These are phyloP conservation scores for Drosophila malerkotliana DNA, from an alignment of 1,140 invertebrate genomes.

Conservation along the genomic window DNA sequence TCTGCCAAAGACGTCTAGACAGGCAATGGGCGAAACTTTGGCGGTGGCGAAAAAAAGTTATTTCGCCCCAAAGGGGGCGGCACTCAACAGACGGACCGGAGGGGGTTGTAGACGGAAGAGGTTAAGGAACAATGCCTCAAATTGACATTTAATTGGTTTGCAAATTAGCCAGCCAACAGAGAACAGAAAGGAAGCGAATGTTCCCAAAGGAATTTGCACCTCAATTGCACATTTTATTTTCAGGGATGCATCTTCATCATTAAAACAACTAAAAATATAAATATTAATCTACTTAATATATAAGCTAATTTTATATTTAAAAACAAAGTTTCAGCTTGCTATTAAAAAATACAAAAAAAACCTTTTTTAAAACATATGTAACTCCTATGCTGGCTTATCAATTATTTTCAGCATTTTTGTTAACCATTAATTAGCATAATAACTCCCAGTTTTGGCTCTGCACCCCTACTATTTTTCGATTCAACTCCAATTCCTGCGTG, in stretches of 20 bases:
- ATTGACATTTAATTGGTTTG: slow-evolving; percentile 83
- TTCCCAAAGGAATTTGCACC: slow-evolving; percentile 48
- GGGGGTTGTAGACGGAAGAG: background rate
- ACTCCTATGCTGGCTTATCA: no score
- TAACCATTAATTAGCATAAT: background rate
- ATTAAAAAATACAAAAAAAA: no score
- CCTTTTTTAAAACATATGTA: no score
- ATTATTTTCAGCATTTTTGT: background rate
- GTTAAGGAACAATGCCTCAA: slow-evolving; percentile 72
- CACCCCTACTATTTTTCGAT: slow-evolving; percentile 16
- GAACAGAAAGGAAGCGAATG: slow-evolving; percentile 22
- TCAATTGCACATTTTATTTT: slow-evolving; percentile 15
- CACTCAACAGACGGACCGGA: background rate
- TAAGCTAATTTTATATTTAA: no score
- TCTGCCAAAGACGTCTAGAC: slow-evolving; percentile 52
- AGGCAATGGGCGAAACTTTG: slow-evolving; percentile 68
- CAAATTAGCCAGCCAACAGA: slow-evolving; percentile 69
- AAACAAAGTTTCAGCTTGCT: no score
- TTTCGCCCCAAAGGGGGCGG: slow-evolving; percentile 6
- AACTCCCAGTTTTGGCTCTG: background rate
- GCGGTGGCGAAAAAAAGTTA: slow-evolving; percentile 55
- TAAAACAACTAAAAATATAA: no score
- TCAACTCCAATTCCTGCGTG: slow-evolving; percentile 5
- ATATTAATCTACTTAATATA: no score
- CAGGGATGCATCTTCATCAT: slow-evolving; percentile 11